phyloP scores from a whole-genome alignment of 1,140 invertebrate genomes.

The Listronotus oregonensis region DNA sequence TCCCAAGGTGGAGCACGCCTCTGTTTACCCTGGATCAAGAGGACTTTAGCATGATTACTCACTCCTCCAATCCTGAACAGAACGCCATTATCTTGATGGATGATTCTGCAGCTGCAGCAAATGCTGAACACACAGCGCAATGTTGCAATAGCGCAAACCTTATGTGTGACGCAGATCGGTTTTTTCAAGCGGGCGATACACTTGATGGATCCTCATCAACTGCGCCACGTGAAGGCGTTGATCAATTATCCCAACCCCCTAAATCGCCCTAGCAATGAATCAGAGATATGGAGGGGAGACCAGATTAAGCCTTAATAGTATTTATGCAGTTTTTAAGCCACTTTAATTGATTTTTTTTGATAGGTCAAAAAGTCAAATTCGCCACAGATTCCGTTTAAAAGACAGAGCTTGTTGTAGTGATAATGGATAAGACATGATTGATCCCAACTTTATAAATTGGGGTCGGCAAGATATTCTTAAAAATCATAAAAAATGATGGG shows the following conservation, averaged over 20 bases:
- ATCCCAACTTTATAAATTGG: too few relatives aligned
- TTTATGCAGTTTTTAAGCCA: too few relatives aligned
- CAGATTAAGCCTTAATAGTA: background rate
- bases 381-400: too few relatives aligned
- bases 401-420: too few relatives aligned
- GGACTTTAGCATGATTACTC: conserved; percentile 88
- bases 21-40: conserved; percentile 91
- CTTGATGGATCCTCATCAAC: conserved; percentile 41
- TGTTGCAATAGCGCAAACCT: conserved; percentile 53
- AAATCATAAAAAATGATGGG: too few relatives aligned
- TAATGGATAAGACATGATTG: too few relatives aligned
- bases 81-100: conserved; percentile 74
- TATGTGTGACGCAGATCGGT: conserved; percentile 54
- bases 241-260: conserved; percentile 28
- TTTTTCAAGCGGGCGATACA: conserved; percentile 52
- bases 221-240: conserved; percentile 20
- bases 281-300: conserved; percentile 15
- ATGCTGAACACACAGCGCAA: conserved; percentile 46
- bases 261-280: conserved; percentile 34
- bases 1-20: conserved; percentile 84
- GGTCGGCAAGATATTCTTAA: too few relatives aligned
- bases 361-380: too few relatives aligned
- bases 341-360: too few relatives aligned
- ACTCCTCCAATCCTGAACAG: conserved; percentile 67
- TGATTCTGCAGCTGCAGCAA: conserved; percentile 56